Evolutionary conservation across 2,888 invertebrate species (phyloP), one percentile per base, ranked within the genome.

Genomic region (Drosophila quasianomalipes): DNA sequence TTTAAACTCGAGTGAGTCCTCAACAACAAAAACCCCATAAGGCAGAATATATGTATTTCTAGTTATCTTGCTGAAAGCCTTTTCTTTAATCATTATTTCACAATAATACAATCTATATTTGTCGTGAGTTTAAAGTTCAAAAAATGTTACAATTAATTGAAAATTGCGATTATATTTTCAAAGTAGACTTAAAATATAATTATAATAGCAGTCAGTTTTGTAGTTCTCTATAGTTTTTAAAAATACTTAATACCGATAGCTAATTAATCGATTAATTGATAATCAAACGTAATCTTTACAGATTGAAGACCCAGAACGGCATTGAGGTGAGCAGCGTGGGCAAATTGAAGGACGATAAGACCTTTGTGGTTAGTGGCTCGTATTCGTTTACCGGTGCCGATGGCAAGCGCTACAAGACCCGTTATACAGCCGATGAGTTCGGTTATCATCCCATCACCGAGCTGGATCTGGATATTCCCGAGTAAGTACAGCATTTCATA

Each of bases 381-480:
- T 93, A 93, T 79, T 92, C 93, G 26, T 93, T 93, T 69, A 93
- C 93, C 12, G 93, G 93, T 30, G 92, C 91, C 72, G 93, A 93
- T 90, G 93, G 93, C 52, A 93, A 92, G 77, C 92, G 93, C 41
- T 93, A 93, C 80, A 92, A 85, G 85, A 93, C 93, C 53, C 90
- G 93, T 47, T 93, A 93, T 52, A 93, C 93, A 5, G 93, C 93
- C 64, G 93, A 93, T 82, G 93, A 93, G 76, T 91, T 92, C 49
- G 93, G 93, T 28, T 93, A 93, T 49, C 93, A 93, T 89, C 93
- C 93, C 55, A 93, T 92, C 41, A 93, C 93, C n/a, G 93, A 93
- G 71, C 87, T 93, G 22, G 93, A 93, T 71, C 85, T 93, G 35
- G 93, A 93, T 37, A 89, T 93, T 51, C 93, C 93, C 19, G 93